Evolutionary conservation across 1,140 invertebrate genomes (phyloP).

Genomic region (Nephotettix cincticeps): DNA sequence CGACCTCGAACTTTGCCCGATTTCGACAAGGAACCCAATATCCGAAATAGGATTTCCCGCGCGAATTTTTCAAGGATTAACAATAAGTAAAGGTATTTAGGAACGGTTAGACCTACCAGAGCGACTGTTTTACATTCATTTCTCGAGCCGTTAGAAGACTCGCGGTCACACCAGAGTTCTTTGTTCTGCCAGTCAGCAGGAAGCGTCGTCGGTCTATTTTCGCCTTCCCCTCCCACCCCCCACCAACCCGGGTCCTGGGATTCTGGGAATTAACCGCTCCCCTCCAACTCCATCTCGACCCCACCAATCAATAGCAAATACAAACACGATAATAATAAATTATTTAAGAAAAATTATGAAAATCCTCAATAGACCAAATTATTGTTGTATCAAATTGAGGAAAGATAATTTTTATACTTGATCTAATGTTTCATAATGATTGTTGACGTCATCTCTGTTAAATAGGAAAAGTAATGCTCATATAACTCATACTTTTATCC

Average conservation of each 20-base stretch:
- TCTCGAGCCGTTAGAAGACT: constrained; percentile 9
- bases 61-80: background rate
- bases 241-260: background rate
- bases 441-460: no score
- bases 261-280: background rate
- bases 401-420: no score
- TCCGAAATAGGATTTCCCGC: no score
- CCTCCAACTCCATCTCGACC: background rate
- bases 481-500: no score
- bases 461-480: no score
- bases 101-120: constrained; percentile 26
- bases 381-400: no score
- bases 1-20: background rate
- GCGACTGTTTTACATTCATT: constrained; percentile 24
- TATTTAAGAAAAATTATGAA: no score
- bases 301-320: no score
- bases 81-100: constrained; percentile 3
- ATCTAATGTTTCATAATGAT: no score
- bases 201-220: constrained; percentile 11
- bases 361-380: no score
- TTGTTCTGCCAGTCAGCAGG: constrained; percentile 7
- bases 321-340: no score
- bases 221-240: constrained; percentile 6
- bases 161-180: constrained; percentile 1
- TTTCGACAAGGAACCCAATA: no score